Percentiles rank a stretch among this genome's conserved stretches.
phyloP scores from a whole-genome alignment of 2,888 invertebrate species.

The Eutolmus rufibarbis region DNA sequence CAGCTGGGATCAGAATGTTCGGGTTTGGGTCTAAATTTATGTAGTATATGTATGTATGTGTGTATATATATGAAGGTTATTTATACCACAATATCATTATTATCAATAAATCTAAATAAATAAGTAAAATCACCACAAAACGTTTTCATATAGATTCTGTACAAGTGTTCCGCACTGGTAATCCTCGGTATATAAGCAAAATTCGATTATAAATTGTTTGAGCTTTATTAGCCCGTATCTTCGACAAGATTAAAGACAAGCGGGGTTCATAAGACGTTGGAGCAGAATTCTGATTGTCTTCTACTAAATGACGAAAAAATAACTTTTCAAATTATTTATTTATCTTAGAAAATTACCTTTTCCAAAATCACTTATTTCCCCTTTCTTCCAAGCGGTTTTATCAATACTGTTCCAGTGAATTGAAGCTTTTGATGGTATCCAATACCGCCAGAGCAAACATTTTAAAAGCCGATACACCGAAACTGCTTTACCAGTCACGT shows the following conservation, averaged over 20 bases:
- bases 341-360: slow-evolving; percentile 48
- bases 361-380: slow-evolving; percentile 52
- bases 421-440: slow-evolving; percentile 58
- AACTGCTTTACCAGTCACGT: too few relatives aligned
- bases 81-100: neutral
- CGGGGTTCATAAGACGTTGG: slow-evolving; percentile 42
- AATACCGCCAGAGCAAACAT: too few relatives aligned
- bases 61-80: too few relatives aligned
- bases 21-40: slow-evolving; percentile 82
- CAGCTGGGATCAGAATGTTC: slow-evolving; percentile 89
- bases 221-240: slow-evolving; percentile 44
- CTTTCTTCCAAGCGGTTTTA: slow-evolving; percentile 60
- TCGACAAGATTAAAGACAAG: slow-evolving; percentile 46
- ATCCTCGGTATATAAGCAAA: slow-evolving; percentile 50
- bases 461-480: too few relatives aligned
- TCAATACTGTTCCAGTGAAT: slow-evolving; percentile 64
- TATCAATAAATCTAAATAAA: neutral
- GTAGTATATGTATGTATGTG: neutral
- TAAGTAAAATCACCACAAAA: neutral
- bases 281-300: neutral
- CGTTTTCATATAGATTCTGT: neutral
- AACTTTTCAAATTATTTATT: neutral
- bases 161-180: slow-evolving; percentile 49
- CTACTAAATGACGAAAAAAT: neutral
- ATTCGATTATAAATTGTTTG: slow-evolving; percentile 48